These are phyloP conservation scores for Adela reaumurella DNA, from an alignment of 2,888 invertebrate species.

Conservation along the genomic window DNA sequence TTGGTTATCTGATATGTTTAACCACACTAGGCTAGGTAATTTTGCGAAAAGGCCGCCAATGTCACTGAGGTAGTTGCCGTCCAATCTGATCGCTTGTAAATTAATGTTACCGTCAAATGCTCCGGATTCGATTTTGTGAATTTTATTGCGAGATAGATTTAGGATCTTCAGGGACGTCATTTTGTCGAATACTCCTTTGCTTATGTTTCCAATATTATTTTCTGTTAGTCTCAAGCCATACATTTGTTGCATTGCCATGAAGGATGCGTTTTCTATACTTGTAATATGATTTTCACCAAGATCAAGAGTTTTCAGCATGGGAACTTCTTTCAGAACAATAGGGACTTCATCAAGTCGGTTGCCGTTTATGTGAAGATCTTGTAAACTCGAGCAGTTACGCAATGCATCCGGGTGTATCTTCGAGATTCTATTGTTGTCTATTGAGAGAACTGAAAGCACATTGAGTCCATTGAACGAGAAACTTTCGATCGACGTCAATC, in stretches of 20 bases:
- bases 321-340: conserved; percentile 68
- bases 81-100: conserved; percentile 75
- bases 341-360: conserved; percentile 76
- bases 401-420: conserved; percentile 72
- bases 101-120: conserved; percentile 75
- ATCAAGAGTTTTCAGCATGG: conserved; percentile 74
- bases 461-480: conserved; percentile 74
- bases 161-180: conserved; percentile 76
- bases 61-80: conserved; percentile 76
- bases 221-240: conserved; percentile 79
- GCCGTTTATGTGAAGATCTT: conserved; percentile 79
- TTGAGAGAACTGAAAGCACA: conserved; percentile 70
- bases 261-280: conserved; percentile 73
- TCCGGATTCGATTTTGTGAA: conserved; percentile 72
- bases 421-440: conserved; percentile 77
- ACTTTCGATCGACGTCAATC: conserved; percentile 69
- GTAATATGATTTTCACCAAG: conserved; percentile 83
- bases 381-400: conserved; percentile 73
- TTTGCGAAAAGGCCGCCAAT: conserved; percentile 77
- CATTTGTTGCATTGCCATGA: conserved; percentile 74
- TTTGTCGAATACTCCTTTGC: conserved; percentile 75
- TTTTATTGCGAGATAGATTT: conserved; percentile 79
- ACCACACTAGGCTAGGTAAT: conserved; percentile 77
- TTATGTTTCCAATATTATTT: conserved; percentile 77
- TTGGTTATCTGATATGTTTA: conserved; percentile 83